phyloP scores from a whole-genome alignment of 2,797 vertebrate species.

The Alectoris magna region DNA sequence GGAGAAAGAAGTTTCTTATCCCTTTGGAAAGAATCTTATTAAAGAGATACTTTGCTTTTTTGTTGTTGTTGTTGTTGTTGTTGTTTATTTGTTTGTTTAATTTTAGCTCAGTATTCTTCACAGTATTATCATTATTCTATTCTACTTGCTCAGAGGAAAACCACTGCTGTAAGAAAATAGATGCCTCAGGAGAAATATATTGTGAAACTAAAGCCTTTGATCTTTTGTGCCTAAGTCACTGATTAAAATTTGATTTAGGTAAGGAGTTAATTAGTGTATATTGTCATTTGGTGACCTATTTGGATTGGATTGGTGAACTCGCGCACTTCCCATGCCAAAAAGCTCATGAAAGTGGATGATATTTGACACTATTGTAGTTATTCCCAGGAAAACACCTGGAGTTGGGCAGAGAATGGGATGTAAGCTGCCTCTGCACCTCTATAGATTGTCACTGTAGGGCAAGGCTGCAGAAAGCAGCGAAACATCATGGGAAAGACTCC shows the following conservation, averaged over 20 bases:
- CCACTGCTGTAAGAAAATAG: constrained; percentile 42
- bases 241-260: constrained; percentile 71
- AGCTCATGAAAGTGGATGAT: neutral
- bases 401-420: neutral
- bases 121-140: neutral
- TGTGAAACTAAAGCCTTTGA: constrained; percentile 62
- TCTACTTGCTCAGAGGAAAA: constrained; percentile 53
- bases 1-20: neutral
- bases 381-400: neutral
- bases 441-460: neutral
- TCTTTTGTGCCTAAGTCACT: constrained; percentile 55
- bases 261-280: constrained; percentile 70
- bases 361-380: neutral
- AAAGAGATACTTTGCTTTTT: neutral
- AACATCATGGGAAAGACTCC: constrained; percentile 53
- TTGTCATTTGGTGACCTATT: constrained; percentile 60
- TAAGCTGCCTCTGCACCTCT: neutral
- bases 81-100: neutral
- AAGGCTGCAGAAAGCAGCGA: constrained; percentile 15
- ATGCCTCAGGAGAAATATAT: constrained; percentile 61
- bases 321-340: neutral
- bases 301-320: constrained; percentile 42
- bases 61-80: too few relatives aligned
- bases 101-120: constrained; percentile 21
- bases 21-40: neutral